Base-by-base conservation (phyloP, 1,140 invertebrate genomes). In the Sarcophaga bullata region DNA sequence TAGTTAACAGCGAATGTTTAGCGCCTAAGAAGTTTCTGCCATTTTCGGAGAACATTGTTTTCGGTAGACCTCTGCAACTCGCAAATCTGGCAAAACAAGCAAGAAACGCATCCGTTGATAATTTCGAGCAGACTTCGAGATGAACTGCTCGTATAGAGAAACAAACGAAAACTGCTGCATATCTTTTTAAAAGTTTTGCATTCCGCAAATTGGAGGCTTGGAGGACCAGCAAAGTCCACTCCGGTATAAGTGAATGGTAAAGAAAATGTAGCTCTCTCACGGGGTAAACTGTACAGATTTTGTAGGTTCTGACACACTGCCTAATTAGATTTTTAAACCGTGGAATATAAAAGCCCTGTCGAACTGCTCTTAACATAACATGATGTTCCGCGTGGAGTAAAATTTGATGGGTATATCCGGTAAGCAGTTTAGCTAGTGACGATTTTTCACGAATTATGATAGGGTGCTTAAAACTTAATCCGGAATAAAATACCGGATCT, bases 401-500 rank as follows among this genome's bases (percentile, higher is more conserved):
- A 73, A 73, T 19, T 8, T 17, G 19, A 19, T 73, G 68, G 7
- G 73, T n/a, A 15, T 58, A 58, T 58, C n/a, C 54, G 8, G 78
- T 9, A n/a, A 78, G 9, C 3, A 82, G 17, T 62, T n/a, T n/a
- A 46, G 50, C 50, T 8, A 82, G 52, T 47, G 13, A 11, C 5
- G 50, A 82, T 25, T 82, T 47, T 6, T 82, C 46, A 0, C 52
- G 73, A 8, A 82, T 62, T 15, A 82, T 58, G 25, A 82, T 82
- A 0, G 81, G 81, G n/a, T 82, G 73, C 25, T 50, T 73, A 49
- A 25, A 78, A 8, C 52, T 82, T 11, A 62, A 15, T 10, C 10
- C 73, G 3, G 73, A 47, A 13, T 73, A n/a, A n/a, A n/a, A n/a
- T 73, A 11, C 0, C 13, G 37, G 13, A 13, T 37, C 73, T 46